phyloP scores from a whole-genome alignment of 1,140 invertebrate genomes.

The Formica selysi region DNA sequence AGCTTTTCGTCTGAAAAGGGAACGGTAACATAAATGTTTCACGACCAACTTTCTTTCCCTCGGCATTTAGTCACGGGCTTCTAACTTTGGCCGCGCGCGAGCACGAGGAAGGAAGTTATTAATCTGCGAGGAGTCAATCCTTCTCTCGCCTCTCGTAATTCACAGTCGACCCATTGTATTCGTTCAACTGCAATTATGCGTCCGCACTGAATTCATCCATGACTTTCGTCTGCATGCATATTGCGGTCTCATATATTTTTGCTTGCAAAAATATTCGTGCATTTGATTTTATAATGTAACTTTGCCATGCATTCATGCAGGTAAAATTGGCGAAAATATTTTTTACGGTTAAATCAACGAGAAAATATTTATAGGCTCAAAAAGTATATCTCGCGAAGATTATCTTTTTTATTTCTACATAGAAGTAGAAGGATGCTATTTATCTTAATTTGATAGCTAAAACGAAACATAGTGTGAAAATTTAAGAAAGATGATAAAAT shows the following conservation, averaged over 20 bases:
- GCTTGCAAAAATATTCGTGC: constrained; percentile 39
- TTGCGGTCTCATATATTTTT: constrained; percentile 37
- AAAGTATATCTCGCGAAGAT: not conserved
- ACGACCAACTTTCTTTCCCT: constrained; percentile 70
- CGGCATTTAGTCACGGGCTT: constrained; percentile 71
- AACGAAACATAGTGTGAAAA: not conserved
- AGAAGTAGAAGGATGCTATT: not conserved
- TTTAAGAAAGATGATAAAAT: not conserved
- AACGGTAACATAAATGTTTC: constrained; percentile 68
- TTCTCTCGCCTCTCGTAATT: constrained; percentile 56
- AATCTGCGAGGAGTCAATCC: constrained; percentile 74
- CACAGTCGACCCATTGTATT: constrained; percentile 67
- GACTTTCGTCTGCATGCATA: constrained; percentile 54
- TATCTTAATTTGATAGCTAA: not conserved
- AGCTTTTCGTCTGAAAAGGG: not conserved
- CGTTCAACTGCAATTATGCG: constrained; percentile 69
- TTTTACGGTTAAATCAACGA: not conserved
- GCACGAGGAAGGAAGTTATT: constrained; percentile 72
- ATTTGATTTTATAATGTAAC: not conserved
- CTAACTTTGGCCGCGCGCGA: constrained; percentile 54
- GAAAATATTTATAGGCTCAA: not conserved
- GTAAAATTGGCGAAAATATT: not conserved
- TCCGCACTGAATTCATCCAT: constrained; percentile 50
- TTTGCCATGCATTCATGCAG: not conserved
- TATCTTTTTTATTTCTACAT: not conserved